Base-by-base conservation (phyloP, 2,888 invertebrate genomes). In the Diaphora mendica region DNA sequence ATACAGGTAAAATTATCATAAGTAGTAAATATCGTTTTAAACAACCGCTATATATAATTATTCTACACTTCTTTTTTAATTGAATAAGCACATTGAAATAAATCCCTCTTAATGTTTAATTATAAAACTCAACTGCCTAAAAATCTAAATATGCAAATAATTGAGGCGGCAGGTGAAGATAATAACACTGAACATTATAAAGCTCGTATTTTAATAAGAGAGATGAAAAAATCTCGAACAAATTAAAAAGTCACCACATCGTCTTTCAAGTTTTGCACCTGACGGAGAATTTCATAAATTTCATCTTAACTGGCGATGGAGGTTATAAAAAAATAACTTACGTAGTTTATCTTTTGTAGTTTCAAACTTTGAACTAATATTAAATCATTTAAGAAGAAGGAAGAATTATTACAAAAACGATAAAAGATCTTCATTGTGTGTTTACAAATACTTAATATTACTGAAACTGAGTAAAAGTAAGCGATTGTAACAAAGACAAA, bases 211-310 rank as follows among this genome's bases (percentile, higher is more conserved):
- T 88, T 84, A 87, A 87, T 86, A 85, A 85, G 81, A 81, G 80
- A 80, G 82, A 83, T 73, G 81, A 86, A 86, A 88, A 86, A 82
- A 78, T 77, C 80, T 81, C 76, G 78, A 87, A 88, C 86, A 88
- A 89, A 90, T 91, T 92, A 89, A 89, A 91, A 92, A 89, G 88
- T 90, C 89, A 80, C 88, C 89, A 86, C 86, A 86, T 86, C 85
- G 87, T 83, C 87, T 81, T 48, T 65, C 30, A 88, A 89, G 86
- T 89, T 87, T 83, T 78, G 81, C 83, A 78, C 72, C 73, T 73
- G 80, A 79, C 73, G 74, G 77, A 82, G 82, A 85, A 85, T 87
- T 88, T 87, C 83, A 87, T 88, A 88, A 91, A 90, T 90, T 87
- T 86, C 85, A 90, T 88, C 90, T 90, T 83, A 86, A 86, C 83